Evolutionary conservation across 35 echinoderm and acorn worm species (phyloP), one percentile per base, ranked within the genome.

Genomic region (Ophiothrix spiculata): DNA sequence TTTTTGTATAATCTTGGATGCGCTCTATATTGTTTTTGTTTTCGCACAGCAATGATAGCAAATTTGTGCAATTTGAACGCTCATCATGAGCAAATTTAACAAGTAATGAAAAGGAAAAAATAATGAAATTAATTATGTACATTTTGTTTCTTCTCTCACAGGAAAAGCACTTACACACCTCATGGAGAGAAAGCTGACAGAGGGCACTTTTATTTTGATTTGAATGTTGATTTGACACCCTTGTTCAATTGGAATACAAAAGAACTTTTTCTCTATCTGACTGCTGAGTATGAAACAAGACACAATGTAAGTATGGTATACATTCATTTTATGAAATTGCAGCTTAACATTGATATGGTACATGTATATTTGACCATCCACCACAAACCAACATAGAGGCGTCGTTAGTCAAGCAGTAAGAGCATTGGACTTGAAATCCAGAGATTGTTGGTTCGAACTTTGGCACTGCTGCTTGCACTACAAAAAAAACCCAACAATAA

Each of bases 191-290:
- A 90, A 86, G 75, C 81, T 46, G 95, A 98, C 77, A 56, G 85
- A 12, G 95, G 91, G 31, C 75, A 77, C 34, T 91, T 98, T 40
- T 64, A 76, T 40, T 91, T 98, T 79, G 86, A 92, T 29, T 74
- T 98, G 13, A 78, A 90, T 25, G 85, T 88, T 81, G 92, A 98
- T 79, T 64, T 98, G 23, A 88, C 90, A 38, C 91, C 85, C 8
- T 46, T 98, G 32, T 98, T 91, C 80, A 98, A 90, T 34, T 98
- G 95, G 95, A 98, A 98, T 79, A 90, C 88, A 28, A 98, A 98
- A 73, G 88, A 98, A 45, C 81, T 98, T 3, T 98, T 98, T 79
- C 39, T 98, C 37, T 98, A 98, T 56, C 82, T 98, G 17, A 98
- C 92, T 38, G 95, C 92, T 19, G 95, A 98, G 81, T 98, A 98